Base-by-base conservation (phyloP, 2,888 invertebrate genomes). In the Hecatera dysodea region DNA sequence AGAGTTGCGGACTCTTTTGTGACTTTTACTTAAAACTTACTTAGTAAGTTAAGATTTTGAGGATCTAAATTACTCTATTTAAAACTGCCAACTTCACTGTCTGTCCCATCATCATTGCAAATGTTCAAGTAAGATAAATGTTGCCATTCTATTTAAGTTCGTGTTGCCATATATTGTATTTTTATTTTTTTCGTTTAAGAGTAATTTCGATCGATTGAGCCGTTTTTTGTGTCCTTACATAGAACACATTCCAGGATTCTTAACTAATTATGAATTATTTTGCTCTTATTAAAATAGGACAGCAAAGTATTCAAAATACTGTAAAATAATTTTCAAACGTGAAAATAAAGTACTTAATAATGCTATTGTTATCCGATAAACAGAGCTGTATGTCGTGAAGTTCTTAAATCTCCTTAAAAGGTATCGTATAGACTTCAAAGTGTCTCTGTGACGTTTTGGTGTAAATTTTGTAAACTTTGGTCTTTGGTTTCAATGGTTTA, bases 401-500 rank as follows among this genome's bases (percentile, higher is more conserved):
- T 80, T 69, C 29, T 69, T 67, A 66, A 53, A 59, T 63, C 60
- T 64, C 44, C 46, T 61, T 78, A 74, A 55, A 62, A 61, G 29
- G 65, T 71, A 42, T 65, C 50, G 33, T 78, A 59, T 55, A 70
- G 67, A 82, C 67, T 27, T 61, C 56, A n/a, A 44, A 33, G 48
- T 22, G 68, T 75, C 55, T 17, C 48, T 81, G 69, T 83, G 80
- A 84, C 79, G 65, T 80, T 77, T 82, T 80, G 66, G 70, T 80
- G 80, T 74, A 57, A 64, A 62, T 70, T 61, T 55, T 72, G 22
- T 66, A 57, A 79, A 72, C 59, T 74, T 72, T 59, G 61, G 65
- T 85, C 78, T 85, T 85, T 84, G 84, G 84, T 80, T 81, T 85
- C 22, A 55, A 52, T 61, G 66, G 33, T 68, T 59, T 36, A 74